Evolutionary conservation across 2,797 vertebrate genomes (phyloP).

Genomic region (Eulemur albifrons): DNA sequence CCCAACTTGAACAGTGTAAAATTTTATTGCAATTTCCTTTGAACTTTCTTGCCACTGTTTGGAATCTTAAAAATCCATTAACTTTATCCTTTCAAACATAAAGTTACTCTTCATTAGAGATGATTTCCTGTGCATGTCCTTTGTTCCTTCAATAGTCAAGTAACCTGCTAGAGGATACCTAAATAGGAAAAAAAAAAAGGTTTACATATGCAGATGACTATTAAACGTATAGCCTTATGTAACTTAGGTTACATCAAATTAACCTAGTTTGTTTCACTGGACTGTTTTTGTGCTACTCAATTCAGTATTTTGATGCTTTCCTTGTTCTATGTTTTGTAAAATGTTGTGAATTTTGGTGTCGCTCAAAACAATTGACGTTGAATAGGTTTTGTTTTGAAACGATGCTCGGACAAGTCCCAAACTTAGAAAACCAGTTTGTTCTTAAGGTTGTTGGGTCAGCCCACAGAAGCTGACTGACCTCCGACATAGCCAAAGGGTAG

Average conservation of each 20-base stretch:
- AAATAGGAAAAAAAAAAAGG: conserved; percentile 43
- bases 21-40: background rate
- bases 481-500: background rate
- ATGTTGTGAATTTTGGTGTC: conserved; percentile 54
- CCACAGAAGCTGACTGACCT: background rate
- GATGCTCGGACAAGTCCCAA: conserved; percentile 33
- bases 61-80: conserved; percentile 38
- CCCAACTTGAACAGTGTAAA: background rate
- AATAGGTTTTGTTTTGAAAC: conserved; percentile 34
- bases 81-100: background rate
- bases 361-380: conserved; percentile 27
- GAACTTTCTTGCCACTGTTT: conserved; percentile 69
- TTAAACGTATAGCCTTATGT: conserved; percentile 64
- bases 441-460: background rate
- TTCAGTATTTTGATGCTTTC: conserved; percentile 80
- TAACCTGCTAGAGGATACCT: conserved; percentile 53
- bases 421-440: conserved; percentile 21
- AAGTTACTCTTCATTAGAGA: conserved; percentile 57
- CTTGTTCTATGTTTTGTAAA: conserved; percentile 66
- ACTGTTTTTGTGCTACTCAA: conserved; percentile 64
- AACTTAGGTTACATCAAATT: conserved; percentile 43
- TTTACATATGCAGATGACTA: conserved; percentile 82
- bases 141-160: conserved; percentile 22
- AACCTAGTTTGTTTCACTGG: conserved; percentile 72
- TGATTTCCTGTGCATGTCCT: conserved; percentile 32